Evolutionary conservation across 2,888 invertebrate species (phyloP).

Genomic region (Rambutsinella grinnellia): DNA sequence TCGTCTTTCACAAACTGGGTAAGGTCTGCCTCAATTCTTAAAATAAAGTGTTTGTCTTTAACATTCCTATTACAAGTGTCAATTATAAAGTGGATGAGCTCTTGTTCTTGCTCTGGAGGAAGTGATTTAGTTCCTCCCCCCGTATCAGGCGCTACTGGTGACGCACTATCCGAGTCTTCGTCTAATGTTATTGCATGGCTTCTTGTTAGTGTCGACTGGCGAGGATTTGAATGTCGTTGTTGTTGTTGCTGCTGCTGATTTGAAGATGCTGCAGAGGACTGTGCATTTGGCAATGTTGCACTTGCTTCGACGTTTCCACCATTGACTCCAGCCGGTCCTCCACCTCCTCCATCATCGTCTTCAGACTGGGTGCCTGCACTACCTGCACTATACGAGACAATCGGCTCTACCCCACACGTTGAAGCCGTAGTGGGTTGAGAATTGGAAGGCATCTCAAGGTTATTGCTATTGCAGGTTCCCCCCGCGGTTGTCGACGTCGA

Average conservation of each 20-base stretch:
- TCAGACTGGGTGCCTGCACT: conserved; percentile 10
- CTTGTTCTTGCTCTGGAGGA: conserved; percentile 39
- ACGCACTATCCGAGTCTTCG: conserved; percentile 33
- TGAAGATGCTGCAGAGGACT: neutral
- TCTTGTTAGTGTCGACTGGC: conserved; percentile 36
- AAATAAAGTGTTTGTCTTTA: conserved; percentile 86
- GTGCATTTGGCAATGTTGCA: neutral
- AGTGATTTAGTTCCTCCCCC: conserved; percentile 3
- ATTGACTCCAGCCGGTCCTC: neutral
- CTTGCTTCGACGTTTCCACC: neutral
- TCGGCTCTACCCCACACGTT: neutral
- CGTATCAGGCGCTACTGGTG: neutral
- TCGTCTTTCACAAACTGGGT: conserved; percentile 85
- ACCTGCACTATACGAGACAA: neutral
- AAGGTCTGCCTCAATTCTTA: conserved; percentile 90
- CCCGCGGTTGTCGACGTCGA: neutral
- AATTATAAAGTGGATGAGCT: conserved; percentile 79
- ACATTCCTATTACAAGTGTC: conserved; percentile 92
- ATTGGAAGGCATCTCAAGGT: conserved; percentile 43
- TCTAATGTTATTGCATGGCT: conserved; percentile 48
- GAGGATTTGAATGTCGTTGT: conserved; percentile 30
- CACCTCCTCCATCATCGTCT: conserved; percentile 22
- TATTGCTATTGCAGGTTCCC: conserved; percentile 14
- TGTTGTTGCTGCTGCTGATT: neutral
- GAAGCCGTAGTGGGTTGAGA: conserved; percentile 17